phyloP scores from a whole-genome alignment of 2,113 vertebrate genomes.

The Poeciliopsis turrubarensis region DNA sequence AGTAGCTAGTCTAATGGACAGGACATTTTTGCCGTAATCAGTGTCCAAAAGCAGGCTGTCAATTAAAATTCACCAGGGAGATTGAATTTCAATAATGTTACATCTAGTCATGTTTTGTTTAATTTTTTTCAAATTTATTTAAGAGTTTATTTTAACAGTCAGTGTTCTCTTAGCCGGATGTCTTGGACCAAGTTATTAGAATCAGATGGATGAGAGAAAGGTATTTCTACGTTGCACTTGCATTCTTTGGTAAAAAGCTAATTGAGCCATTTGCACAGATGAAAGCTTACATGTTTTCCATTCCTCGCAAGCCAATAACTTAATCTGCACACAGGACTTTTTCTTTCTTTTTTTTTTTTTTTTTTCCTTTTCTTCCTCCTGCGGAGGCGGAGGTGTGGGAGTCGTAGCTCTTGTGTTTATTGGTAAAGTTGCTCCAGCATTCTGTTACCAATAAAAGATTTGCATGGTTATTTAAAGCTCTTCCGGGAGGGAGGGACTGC shows the following conservation, averaged over 20 bases:
- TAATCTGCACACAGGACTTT: slow-evolving; percentile 52
- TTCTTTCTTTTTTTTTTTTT: slow-evolving; percentile 33
- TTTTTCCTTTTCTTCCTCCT: neutral
- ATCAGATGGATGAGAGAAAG: neutral
- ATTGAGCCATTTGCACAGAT: slow-evolving; percentile 23
- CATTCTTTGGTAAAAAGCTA: slow-evolving; percentile 16
- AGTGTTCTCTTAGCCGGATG: slow-evolving; percentile 33
- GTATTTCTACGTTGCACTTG: slow-evolving; percentile 15
- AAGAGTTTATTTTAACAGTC: slow-evolving; percentile 33
- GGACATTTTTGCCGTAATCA: too few species aligned
- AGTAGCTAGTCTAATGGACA: too few species aligned
- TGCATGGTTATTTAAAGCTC: slow-evolving; percentile 68
- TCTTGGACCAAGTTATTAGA: slow-evolving; percentile 21
- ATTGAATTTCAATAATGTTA: too few species aligned
- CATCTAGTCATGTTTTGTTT: neutral
- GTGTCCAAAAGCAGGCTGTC: too few species aligned
- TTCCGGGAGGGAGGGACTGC: slow-evolving; percentile 30
- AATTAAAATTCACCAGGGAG: too few species aligned
- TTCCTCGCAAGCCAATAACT: slow-evolving; percentile 24
- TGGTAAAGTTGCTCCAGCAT: slow-evolving; percentile 32
- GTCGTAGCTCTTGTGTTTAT: slow-evolving; percentile 35
- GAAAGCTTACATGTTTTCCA: slow-evolving; percentile 46
- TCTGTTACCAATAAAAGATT: slow-evolving; percentile 68
- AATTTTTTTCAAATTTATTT: neutral
- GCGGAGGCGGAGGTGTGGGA: slow-evolving; percentile 18